Evolutionary conservation across 1,140 invertebrate genomes (phyloP).

Genomic region (Himalopsyche phryganea): DNA sequence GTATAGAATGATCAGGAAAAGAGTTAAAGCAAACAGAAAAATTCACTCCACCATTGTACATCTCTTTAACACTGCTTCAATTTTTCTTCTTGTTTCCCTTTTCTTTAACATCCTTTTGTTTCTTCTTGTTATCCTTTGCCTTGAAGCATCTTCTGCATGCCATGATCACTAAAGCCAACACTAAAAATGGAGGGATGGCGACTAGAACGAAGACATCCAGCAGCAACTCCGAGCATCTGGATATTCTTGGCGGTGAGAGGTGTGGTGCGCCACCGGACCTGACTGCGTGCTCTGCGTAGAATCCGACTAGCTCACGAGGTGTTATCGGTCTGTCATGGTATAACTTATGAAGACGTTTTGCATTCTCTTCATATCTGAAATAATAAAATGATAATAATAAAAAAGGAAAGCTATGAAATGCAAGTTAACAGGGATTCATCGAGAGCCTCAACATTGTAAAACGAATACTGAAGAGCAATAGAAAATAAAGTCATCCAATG

Average conservation of each 20-base stretch:
- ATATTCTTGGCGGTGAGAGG: conserved; percentile 4
- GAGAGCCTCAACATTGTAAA: no score
- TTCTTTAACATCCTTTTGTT: not conserved
- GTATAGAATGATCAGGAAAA: no score
- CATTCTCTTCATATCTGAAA: conserved; percentile 17
- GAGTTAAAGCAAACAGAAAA: no score
- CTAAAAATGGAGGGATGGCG: not conserved
- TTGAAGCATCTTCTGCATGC: conserved; percentile 1
- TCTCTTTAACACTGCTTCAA: no score
- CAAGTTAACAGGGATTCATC: no score
- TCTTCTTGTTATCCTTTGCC: not conserved
- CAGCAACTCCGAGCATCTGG: conserved; percentile 7
- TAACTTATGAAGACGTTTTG: conserved; percentile 35
- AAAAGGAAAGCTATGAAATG: no score
- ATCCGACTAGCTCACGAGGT: conserved; percentile 36
- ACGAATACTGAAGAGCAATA: no score
- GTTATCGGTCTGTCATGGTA: conserved; percentile 37
- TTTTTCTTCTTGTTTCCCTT: not conserved
- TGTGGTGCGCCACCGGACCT: conserved; percentile 11
- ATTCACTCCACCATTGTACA: no score
- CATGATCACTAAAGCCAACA: not conserved
- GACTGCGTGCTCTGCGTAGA: conserved; percentile 18
- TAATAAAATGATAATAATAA: not conserved
- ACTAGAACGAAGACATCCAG: conserved; percentile 7
- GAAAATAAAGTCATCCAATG: no score